These are phyloP conservation scores for Pitta sordida DNA, from an alignment of 2,113 vertebrate species.

Conservation along the genomic window DNA sequence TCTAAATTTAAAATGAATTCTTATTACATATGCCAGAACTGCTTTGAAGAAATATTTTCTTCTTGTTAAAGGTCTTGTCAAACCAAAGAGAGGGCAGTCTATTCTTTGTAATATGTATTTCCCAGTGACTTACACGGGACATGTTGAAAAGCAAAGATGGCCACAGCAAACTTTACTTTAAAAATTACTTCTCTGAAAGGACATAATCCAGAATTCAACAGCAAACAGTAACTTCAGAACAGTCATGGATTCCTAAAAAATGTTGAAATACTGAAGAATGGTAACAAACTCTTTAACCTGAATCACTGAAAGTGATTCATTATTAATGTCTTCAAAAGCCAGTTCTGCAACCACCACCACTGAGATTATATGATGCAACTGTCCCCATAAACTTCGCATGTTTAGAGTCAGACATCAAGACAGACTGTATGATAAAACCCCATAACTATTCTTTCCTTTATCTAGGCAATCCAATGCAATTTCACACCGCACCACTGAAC, in stretches of 20 bases:
- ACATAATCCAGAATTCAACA: neutral
- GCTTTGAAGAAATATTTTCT: neutral
- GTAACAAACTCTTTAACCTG: neutral
- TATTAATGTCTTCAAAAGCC: neutral
- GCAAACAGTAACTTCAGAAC: neutral
- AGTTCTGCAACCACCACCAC: neutral
- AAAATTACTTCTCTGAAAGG: neutral
- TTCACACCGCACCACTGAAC: neutral
- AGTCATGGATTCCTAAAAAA: neutral
- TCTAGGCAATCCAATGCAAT: neutral
- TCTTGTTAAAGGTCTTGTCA: neutral
- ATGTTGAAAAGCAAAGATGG: neutral
- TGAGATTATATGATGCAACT: neutral
- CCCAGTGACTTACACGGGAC: neutral
- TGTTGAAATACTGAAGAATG: neutral
- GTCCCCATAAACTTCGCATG: neutral
- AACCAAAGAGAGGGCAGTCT: neutral
- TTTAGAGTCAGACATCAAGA: neutral
- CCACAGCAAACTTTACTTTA: neutral
- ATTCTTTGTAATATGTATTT: neutral
- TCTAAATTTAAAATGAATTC: neutral
- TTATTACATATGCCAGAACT: neutral
- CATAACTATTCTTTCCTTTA: neutral
- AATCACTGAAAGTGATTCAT: neutral
- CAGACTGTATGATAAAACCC: neutral